phyloP scores from a whole-genome alignment of 1,140 invertebrate genomes.

The Drosophila arawakana region DNA sequence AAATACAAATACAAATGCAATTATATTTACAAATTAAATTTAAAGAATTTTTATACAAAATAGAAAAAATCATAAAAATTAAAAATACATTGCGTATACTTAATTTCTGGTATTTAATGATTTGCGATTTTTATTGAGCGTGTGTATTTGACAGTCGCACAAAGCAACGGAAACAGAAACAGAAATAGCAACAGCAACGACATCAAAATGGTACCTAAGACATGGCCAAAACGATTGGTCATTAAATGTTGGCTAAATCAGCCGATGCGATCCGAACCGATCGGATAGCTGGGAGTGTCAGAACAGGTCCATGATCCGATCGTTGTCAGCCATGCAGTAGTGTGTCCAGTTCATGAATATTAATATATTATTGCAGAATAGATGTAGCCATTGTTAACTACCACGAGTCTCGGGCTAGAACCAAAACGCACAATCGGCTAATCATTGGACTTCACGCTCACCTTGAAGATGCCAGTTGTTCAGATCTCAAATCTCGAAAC shows the following conservation, averaged over 20 bases:
- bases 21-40: conserved; percentile 53
- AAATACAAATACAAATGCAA: conserved; percentile 69
- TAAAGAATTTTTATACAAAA: conserved; percentile 1
- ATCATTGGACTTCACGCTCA: conserved; percentile 51
- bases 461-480: conserved; percentile 58
- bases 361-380: conserved; percentile 45
- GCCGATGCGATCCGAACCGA: neutral
- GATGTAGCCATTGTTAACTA: conserved; percentile 25
- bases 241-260: conserved; percentile 6
- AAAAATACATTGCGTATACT: conserved; percentile 19
- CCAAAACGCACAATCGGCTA: conserved; percentile 9
- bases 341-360: conserved; percentile 64
- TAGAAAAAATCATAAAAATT: neutral
- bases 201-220: conserved; percentile 20
- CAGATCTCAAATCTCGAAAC: conserved; percentile 14
- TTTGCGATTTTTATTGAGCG: conserved; percentile 30
- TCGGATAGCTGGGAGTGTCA: conserved; percentile 29
- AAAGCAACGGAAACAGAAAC: conserved; percentile 30
- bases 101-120: conserved; percentile 35
- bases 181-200: neutral
- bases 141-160: conserved; percentile 13
- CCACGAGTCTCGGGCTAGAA: conserved; percentile 34
- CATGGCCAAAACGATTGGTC: conserved; percentile 11
- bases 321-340: conserved; percentile 46
- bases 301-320: conserved; percentile 39